A percentile compares a stretch with the other conserved stretches of the same genome.
Conservation (phyloP, 2,797 vertebrate species). For the Gallinago nigripennis region DNA sequence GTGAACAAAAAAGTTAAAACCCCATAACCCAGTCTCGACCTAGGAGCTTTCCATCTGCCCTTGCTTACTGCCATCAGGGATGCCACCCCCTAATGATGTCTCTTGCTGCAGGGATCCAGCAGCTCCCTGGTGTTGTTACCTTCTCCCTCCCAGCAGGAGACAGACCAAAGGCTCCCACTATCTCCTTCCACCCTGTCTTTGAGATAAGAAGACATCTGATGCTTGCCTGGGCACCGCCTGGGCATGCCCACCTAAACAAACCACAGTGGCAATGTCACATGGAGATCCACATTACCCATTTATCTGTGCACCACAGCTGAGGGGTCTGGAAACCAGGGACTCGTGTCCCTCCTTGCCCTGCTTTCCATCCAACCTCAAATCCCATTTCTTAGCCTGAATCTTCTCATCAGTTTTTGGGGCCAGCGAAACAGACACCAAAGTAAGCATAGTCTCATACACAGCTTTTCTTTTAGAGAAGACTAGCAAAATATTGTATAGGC, state of each 20-base stretch:
- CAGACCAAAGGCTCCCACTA: not conserved
- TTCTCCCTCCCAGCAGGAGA: not conserved
- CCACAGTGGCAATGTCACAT: accelerated
- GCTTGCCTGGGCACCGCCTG: not conserved
- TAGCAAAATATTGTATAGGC: not conserved
- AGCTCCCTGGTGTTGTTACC: not conserved
- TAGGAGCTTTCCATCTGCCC: not conserved
- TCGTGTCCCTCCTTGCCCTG: not conserved
- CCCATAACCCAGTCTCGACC: not conserved
- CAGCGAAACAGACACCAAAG: not conserved
- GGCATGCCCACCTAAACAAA: not conserved
- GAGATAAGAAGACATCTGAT: not conserved
- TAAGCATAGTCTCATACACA: not conserved
- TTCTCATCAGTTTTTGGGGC: not conserved
- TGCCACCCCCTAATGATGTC: not conserved
- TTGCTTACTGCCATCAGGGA: not conserved
- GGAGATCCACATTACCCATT: not conserved
- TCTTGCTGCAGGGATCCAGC: not conserved
- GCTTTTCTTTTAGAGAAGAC: not conserved
- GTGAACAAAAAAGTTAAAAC: not conserved
- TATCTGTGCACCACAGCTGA: not conserved
- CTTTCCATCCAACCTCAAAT: not conserved
- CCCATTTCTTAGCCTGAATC: not conserved
- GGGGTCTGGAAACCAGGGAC: not conserved
- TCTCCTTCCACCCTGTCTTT: not conserved